Evolutionary conservation across 2,797 vertebrate genomes (phyloP).

Genomic region (Paedocypris micromegethes): DNA sequence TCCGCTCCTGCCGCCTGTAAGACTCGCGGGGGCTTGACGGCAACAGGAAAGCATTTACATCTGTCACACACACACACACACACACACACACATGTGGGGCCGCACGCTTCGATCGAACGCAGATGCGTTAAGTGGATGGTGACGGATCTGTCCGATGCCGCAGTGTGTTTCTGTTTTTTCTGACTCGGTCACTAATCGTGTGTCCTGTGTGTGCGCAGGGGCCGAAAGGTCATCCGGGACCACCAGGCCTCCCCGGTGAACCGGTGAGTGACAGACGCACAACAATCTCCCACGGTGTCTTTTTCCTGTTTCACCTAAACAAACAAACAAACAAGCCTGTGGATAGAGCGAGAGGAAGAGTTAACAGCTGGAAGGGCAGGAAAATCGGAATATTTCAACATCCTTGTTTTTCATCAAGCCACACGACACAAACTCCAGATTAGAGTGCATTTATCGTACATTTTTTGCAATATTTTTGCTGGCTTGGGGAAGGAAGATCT

Average conservation of each 20-base stretch:
- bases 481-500: too few species aligned
- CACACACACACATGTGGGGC: not conserved
- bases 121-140: constrained; percentile 23
- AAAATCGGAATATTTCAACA: too few species aligned
- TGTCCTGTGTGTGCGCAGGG: constrained; percentile 62
- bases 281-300: not conserved
- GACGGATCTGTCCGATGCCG: constrained; percentile 5
- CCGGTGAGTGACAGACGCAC: constrained; percentile 52
- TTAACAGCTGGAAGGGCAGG: too few species aligned
- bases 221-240: constrained; percentile 85
- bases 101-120: constrained; percentile 11
- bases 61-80: constrained; percentile 43
- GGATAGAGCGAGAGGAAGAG: too few species aligned
- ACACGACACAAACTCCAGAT: too few species aligned
- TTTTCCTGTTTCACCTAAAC: not conserved
- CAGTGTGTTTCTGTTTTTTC: constrained; percentile 1
- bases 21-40: constrained; percentile 52
- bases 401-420: too few species aligned
- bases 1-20: constrained; percentile 22
- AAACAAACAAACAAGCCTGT: constrained; percentile 13
- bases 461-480: too few species aligned
- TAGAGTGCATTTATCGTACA: too few species aligned
- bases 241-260: constrained; percentile 78
- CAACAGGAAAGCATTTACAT: constrained; percentile 67
- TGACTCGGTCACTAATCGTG: not conserved